Percentiles rank a stretch among this genome's conserved stretches.
Evolutionary conservation across 2,888 invertebrate species (phyloP).

Genomic region (Nineta flava): DNA sequence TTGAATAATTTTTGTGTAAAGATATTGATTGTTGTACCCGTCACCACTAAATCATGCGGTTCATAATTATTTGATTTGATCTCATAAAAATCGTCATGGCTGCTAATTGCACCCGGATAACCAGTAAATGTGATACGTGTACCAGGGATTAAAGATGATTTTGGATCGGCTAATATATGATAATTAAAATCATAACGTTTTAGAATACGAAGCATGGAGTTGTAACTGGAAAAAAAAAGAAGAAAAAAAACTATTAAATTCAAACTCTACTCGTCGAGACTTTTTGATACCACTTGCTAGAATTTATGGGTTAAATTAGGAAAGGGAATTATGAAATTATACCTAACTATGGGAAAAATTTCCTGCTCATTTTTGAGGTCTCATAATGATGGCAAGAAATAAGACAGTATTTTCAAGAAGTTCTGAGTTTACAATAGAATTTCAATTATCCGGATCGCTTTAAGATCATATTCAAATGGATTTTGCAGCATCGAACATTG

Average conservation of each 20-base stretch:
- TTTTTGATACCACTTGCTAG: neutral
- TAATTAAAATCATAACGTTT: constrained; percentile 73
- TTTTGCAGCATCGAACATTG: too few relatives aligned
- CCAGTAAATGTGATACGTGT: constrained; percentile 60
- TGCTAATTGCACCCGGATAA: constrained; percentile 67
- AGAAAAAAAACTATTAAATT: too few relatives aligned
- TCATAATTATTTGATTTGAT: constrained; percentile 25
- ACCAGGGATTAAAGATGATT: constrained; percentile 42
- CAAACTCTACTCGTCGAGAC: neutral
- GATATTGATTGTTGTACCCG: constrained; percentile 66
- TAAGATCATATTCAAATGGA: too few relatives aligned
- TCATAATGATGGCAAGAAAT: too few relatives aligned
- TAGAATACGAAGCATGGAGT: constrained; percentile 66
- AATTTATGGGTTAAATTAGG: too few relatives aligned
- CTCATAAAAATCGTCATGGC: constrained; percentile 70
- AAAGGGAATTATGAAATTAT: too few relatives aligned
- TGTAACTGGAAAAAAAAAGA: constrained; percentile 36
- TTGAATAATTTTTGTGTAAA: constrained; percentile 55
- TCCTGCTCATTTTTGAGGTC: too few relatives aligned
- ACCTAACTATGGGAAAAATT: too few relatives aligned
- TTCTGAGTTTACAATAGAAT: too few relatives aligned
- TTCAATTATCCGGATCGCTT: too few relatives aligned
- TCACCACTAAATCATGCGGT: constrained; percentile 40
- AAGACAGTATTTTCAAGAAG: too few relatives aligned
- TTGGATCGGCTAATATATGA: constrained; percentile 36